A percentile compares a stretch with the other conserved stretches of the same genome.
Conservation (phyloP, 2,888 invertebrate species). For the Tigriopus californicus region DNA sequence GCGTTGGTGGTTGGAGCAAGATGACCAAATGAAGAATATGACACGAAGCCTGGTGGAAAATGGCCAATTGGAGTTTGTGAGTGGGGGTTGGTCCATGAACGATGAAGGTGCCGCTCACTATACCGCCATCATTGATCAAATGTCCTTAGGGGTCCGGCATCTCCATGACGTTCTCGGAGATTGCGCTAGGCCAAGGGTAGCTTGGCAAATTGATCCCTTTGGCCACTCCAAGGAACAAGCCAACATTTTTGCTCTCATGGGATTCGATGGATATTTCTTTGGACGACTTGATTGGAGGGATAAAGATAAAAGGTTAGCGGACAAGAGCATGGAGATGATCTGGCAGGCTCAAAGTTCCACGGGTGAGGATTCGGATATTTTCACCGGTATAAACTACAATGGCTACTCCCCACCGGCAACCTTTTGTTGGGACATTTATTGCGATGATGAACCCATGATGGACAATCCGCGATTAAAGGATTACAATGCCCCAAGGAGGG, state of each 20-base stretch:
- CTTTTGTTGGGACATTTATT: constrained; percentile 79
- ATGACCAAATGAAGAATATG: constrained; percentile 33
- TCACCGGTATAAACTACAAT: constrained; percentile 31
- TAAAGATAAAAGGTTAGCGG: constrained; percentile 23
- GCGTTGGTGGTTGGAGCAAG: constrained; percentile 58
- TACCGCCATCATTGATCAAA: constrained; percentile 30
- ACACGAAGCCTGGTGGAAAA: constrained; percentile 32
- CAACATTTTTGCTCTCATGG: constrained; percentile 34
- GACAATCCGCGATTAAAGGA: constrained; percentile 59
- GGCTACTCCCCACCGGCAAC: constrained; percentile 31
- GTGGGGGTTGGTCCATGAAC: constrained; percentile 46
- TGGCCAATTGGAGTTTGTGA: constrained; percentile 15
- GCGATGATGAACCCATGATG: constrained; percentile 63
- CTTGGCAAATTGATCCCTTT: constrained; percentile 75
- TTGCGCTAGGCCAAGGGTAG: constrained; percentile 52
- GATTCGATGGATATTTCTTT: constrained; percentile 33
- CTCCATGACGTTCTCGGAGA: constrained; percentile 46
- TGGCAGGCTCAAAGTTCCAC: constrained; percentile 26
- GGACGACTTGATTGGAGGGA: constrained; percentile 31
- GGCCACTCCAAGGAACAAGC: constrained; percentile 54
- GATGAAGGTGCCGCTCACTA: constrained; percentile 54
- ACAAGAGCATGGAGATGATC: constrained; percentile 28
- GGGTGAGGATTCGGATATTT: constrained; percentile 26
- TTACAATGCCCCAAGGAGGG: constrained; percentile 40
- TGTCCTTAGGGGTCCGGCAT: constrained; percentile 21